Percentiles rank a stretch among this genome's conserved stretches.
Evolutionary conservation across 30 jellyfish, hydroid and myxozoan species (phyloP).

Genomic region (Euphysa ruthae): DNA sequence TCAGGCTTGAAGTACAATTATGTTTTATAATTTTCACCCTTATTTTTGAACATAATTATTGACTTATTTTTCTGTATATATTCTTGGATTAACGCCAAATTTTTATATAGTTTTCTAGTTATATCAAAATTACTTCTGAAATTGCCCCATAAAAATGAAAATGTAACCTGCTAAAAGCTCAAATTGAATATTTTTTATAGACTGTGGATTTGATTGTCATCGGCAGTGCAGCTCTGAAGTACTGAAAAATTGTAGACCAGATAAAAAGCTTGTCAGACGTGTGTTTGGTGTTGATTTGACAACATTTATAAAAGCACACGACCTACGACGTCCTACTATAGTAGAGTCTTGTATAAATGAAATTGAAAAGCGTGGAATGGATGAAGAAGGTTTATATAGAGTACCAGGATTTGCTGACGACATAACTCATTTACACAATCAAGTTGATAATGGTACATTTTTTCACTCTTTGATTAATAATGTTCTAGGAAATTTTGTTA

Average conservation of each 20-base stretch:
- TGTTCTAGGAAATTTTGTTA: no score
- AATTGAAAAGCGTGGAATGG: conserved; percentile 65
- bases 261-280: conserved; percentile 71
- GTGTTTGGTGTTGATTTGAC: conserved; percentile 94
- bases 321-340: conserved; percentile 60
- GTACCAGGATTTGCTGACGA: conserved; percentile 90
- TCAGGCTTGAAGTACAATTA: no score
- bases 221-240: conserved; percentile 63
- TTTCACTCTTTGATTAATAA: no score
- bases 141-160: no score
- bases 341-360: conserved; percentile 75
- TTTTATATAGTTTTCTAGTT: no score
- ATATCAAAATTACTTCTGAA: no score
- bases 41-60: no score
- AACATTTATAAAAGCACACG: conserved; percentile 66
- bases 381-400: conserved; percentile 70
- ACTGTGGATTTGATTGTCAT: conserved; percentile 86
- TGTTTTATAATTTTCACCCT: no score
- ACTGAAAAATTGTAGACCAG: conserved; percentile 84
- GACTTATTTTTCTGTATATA: no score
- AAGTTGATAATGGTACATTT: conserved; percentile 90
- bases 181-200: conserved; percentile 29
- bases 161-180: no score
- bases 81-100: no score
- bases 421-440: conserved; percentile 46